Base-by-base conservation (phyloP, 2,888 invertebrate species). In the Drosophila kuntzei region DNA sequence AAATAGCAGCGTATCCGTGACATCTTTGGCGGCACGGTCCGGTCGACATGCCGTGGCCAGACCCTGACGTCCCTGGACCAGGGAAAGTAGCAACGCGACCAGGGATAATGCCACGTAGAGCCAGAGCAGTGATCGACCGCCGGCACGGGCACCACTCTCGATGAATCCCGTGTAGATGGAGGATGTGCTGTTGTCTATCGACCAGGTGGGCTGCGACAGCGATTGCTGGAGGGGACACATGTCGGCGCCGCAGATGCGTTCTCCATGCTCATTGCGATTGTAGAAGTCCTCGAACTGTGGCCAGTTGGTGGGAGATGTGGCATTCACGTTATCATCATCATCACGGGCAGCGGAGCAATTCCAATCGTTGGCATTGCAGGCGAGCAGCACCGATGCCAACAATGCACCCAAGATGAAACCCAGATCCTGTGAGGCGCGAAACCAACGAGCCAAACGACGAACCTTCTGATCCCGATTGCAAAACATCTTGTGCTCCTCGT, bases 231-330 rank as follows among this genome's bases (percentile, higher is more conserved):
- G 20, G 0, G 94, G 94, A 67, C 94, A 94, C 67, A 94, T 93
- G 55, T 93, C 93, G 3, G 94, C 93, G 1, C 94, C 94, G 73
- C 94, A 95, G n/a, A 94, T 91, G 43, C 94, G 89, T 41, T 93
- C 93, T 1, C 94, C 94, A 50, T 92, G 91, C 76, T 94, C 94
- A 64, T 93, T 93, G 29, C 93, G 91, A 76, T 93, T 93, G 86
- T 94, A 94, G 70, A 94, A 93, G 47, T 93, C 93, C 75, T 93
- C 93, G 57, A 93, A 85, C 41, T 85, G 80, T 0, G 80, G 77
- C 76, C 81, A 81, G 11, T 75, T 69, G 25, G 79, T 78, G 0
- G 86, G 73, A 32, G 27, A 32, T 3, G 39, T 64, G 29, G 44
- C 57, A 14, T 69, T 71, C 18, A 36, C 11, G 14, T 32, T 37